phyloP scores from a whole-genome alignment of 30 jellyfish, hydroid and myxozoan species.

The Hydra vulgaris region DNA sequence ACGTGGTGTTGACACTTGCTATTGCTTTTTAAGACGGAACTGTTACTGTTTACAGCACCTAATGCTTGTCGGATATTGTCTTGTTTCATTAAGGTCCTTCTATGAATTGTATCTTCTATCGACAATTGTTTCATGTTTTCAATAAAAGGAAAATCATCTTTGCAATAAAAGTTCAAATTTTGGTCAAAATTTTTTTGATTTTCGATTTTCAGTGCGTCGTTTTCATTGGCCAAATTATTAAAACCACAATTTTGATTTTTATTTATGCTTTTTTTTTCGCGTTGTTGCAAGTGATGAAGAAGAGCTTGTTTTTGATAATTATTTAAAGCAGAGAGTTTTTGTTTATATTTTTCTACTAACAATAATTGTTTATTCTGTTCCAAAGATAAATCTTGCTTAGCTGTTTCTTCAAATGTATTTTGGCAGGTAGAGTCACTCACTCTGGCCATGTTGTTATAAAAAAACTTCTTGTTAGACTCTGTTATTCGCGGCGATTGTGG shows the following conservation, averaged over 20 bases:
- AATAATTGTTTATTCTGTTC: constrained; percentile 7
- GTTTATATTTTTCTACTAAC: constrained; percentile 27
- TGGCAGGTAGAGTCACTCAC: neutral
- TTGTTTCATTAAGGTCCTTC: constrained; percentile 12
- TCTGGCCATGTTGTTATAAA: neutral
- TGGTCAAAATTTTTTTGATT: neutral
- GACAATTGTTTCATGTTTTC: neutral
- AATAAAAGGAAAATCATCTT: neutral
- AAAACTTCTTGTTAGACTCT: neutral
- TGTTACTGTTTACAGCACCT: constrained; percentile 13
- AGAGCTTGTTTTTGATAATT: constrained; percentile 16
- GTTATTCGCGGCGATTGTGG: constrained; percentile 20
- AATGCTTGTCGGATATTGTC: constrained; percentile 29
- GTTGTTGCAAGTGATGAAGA: constrained; percentile 4
- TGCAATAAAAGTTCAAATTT: neutral
- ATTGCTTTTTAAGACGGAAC: neutral
- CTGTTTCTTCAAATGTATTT: neutral
- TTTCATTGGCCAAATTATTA: neutral
- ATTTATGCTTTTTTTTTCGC: neutral
- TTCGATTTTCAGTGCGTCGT: neutral
- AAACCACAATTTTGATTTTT: neutral
- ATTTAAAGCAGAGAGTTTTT: constrained; percentile 6
- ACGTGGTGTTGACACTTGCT: neutral
- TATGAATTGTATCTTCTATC: constrained; percentile 15
- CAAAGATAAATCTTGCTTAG: neutral